These are phyloP conservation scores for Diglossa cyanea DNA, from an alignment of 2,797 vertebrate species.

Conservation along the genomic window DNA sequence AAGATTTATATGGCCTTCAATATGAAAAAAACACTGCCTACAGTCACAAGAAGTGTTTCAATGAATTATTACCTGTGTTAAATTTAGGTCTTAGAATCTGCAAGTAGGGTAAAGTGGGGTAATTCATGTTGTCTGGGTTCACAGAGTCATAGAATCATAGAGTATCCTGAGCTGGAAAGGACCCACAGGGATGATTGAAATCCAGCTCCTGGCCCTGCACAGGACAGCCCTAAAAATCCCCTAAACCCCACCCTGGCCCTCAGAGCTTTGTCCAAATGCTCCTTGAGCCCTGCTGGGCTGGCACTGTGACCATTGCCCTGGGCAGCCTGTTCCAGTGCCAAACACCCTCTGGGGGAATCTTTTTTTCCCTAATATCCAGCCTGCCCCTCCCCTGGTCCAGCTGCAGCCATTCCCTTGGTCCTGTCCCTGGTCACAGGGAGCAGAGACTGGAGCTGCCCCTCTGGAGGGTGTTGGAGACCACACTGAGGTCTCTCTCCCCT, in stretches of 20 bases:
- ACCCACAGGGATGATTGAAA: background rate
- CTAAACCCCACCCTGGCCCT: background rate
- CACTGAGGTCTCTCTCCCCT: background rate
- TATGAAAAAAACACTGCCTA: slow-evolving; percentile 5
- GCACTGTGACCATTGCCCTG: background rate
- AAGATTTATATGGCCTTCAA: slow-evolving; percentile 21
- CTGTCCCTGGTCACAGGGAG: background rate
- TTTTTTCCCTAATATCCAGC: background rate
- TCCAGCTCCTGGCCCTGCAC: background rate
- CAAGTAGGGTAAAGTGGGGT: background rate
- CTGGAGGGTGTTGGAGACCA: background rate
- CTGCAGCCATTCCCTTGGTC: background rate
- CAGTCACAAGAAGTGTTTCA: background rate
- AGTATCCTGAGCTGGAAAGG: background rate
- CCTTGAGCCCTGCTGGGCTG: background rate
- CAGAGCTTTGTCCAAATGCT: background rate
- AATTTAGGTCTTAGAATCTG: background rate
- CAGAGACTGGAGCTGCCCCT: background rate
- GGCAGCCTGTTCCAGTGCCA: background rate
- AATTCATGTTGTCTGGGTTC: background rate
- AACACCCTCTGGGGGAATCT: fast-evolving
- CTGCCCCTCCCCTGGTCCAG: background rate
- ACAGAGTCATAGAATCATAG: background rate
- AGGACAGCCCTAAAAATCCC: background rate
- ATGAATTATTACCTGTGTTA: background rate